Conservation (phyloP, 2,113 vertebrate species). For the Panthera leo region DNA sequence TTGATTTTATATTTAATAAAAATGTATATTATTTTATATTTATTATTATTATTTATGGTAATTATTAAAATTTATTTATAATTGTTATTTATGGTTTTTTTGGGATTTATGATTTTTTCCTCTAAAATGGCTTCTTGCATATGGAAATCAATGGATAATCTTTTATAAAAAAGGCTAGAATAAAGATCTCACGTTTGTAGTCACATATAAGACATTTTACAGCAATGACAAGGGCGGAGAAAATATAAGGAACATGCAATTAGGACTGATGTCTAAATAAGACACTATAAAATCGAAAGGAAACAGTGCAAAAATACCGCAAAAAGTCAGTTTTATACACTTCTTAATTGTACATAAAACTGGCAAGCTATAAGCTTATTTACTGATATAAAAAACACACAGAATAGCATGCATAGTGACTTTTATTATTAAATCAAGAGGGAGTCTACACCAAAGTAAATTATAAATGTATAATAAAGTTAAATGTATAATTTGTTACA, state of each 20-base stretch:
- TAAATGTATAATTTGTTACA: neutral
- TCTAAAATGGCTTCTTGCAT: conserved; percentile 88
- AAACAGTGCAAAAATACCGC: conserved; percentile 92
- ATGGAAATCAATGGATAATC: conserved; percentile 71
- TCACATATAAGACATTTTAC: conserved; percentile 89
- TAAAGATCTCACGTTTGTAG: conserved; percentile 84
- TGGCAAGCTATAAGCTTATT: conserved; percentile 89
- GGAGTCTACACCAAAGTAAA: conserved; percentile 58
- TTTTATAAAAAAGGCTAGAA: conserved; percentile 84
- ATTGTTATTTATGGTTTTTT: neutral
- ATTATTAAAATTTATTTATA: neutral
- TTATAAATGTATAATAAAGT: neutral
- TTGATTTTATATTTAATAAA: neutral
- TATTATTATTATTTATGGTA: neutral
- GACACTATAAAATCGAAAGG: conserved; percentile 86
- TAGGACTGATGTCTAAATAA: conserved; percentile 76
- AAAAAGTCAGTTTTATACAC: conserved; percentile 86
- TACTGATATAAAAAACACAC: conserved; percentile 87
- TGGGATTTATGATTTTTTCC: neutral
- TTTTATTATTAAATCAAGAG: conserved; percentile 65
- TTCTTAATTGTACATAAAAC: conserved; percentile 74
- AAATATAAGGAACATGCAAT: conserved; percentile 70
- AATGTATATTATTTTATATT: neutral
- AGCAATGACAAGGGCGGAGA: conserved; percentile 82
- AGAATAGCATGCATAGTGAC: conserved; percentile 91